Base-by-base conservation (phyloP, 2,797 vertebrate genomes). In the Nothura maculosa region DNA sequence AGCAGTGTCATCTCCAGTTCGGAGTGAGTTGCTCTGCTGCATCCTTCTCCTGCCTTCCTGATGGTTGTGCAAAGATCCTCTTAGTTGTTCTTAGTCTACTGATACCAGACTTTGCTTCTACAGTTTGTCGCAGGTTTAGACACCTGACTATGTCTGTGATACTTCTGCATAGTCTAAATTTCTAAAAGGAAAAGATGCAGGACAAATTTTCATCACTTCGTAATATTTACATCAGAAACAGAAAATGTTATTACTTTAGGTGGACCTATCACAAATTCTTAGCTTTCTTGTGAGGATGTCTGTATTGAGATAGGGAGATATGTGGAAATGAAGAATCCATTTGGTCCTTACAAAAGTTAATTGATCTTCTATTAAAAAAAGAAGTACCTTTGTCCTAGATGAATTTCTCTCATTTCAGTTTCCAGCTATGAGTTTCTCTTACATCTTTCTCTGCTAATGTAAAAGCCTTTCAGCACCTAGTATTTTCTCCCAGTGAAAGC, bases 401-500 rank as follows among this genome's bases (percentile, higher is more conserved):
- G 55, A 75, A 25, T 81, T 57, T 72, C 11, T 61, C 9, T 75
- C 1, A 1, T 79, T 92, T 92, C 61, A 19, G 4, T 25, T 84
- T 90, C 22, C 36, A 90, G 38, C 27, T 73, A 40, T 5, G 40
- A 78, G 6, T 60, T 72, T 85, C 12, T 75, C 38, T 78, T 58
- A 19, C 22, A 5, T 63, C 70, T 88, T 52, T 32, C 13, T 63
- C 42, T 30, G n/a, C 81, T 86, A 91, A 76, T 16, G 24, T 64
- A 87, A 89, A 90, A 76, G 32, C 15, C 28, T 91, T 89, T 81
- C 60, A 86, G 24, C 55, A 76, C 30, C 12, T 38, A 70, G 24
- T 38, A 67, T 81, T 92, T 93, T 92, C 55, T 92, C 54, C 18
- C n/a, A 68, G 12, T 6, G 38, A 91, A 85, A 87, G 9, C 6